Conservation (phyloP, 1,140 invertebrate species). For the Trachymyrmex septentrionalis region DNA sequence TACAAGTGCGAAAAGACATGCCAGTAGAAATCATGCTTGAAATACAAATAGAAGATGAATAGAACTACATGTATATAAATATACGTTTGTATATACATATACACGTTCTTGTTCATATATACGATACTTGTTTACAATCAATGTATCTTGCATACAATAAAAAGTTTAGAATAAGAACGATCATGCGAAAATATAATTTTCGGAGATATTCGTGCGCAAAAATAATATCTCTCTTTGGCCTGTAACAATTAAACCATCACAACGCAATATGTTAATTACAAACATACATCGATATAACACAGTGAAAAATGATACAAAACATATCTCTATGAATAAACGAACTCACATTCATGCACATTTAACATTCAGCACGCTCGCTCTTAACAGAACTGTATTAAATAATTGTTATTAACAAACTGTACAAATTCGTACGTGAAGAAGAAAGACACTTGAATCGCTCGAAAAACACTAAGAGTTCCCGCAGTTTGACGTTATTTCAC, state of each 20-base stretch:
- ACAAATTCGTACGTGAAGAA: conserved; percentile 40
- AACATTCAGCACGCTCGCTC: conserved; percentile 38
- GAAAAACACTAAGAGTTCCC: conserved; percentile 47
- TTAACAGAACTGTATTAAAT: conserved; percentile 3
- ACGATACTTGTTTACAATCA: conserved; percentile 21
- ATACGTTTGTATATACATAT: conserved; percentile 35
- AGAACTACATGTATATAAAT: conserved; percentile 37
- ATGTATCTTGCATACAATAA: conserved; percentile 5
- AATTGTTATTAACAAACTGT: conserved; percentile 55
- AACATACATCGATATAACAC: conserved; percentile 28
- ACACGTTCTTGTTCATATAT: conserved; percentile 21
- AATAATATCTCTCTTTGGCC: conserved; percentile 8
- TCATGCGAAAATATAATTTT: conserved; percentile 52
- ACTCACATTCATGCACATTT: conserved; percentile 60
- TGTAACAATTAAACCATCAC: conserved; percentile 4
- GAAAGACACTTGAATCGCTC: conserved; percentile 36
- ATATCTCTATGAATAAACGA: conserved; percentile 40
- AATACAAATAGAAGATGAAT: conserved; percentile 34
- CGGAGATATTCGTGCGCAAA: conserved; percentile 21
- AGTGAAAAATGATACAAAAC: conserved; percentile 32
- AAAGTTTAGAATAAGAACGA: conserved; percentile 39
- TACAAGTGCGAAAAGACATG: conserved; percentile 38
- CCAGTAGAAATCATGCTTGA: conserved; percentile 48
- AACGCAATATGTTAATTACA: conserved; percentile 33
- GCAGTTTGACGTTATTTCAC: conserved; percentile 39